Percentiles rank a stretch among this genome's conserved stretches.
phyloP scores from a whole-genome alignment of 2,113 vertebrate genomes.

The Thunnus maccoyii region DNA sequence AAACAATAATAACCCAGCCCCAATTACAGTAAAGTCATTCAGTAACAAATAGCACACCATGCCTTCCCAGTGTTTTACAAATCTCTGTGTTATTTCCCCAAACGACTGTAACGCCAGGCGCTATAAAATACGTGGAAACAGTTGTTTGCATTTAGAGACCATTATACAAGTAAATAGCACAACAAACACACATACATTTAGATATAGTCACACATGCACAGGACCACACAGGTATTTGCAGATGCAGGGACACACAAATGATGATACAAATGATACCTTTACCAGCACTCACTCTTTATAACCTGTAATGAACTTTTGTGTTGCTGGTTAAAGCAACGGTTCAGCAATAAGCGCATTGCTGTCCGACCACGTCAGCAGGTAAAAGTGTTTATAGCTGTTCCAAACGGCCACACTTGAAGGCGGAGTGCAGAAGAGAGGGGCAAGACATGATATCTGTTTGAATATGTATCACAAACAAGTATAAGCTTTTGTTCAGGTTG shows the following conservation, averaged over 20 bases:
- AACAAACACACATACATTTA: constrained; percentile 32
- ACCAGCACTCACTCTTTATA: not conserved
- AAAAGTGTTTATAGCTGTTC: no score
- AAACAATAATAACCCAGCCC: constrained; percentile 53
- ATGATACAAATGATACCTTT: not conserved
- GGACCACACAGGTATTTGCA: constrained; percentile 32
- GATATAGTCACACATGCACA: constrained; percentile 25
- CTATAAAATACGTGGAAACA: constrained; percentile 78
- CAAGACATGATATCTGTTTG: no score
- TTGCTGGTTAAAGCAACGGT: not conserved
- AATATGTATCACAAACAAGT: no score
- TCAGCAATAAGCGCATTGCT: no score
- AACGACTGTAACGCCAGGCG: constrained; percentile 63
- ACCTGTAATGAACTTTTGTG: not conserved
- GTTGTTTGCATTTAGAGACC: constrained; percentile 74
- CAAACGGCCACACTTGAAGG: no score
- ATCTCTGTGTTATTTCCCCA: constrained; percentile 71
- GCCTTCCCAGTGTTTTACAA: constrained; percentile 53
- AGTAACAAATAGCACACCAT: constrained; percentile 54
- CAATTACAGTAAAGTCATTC: constrained; percentile 53
- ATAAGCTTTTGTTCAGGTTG: no score
- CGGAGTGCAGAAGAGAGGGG: no score
- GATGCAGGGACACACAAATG: constrained; percentile 3
- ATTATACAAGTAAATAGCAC: constrained; percentile 64
- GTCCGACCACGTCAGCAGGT: no score